Evolutionary conservation across 2,113 vertebrate species (phyloP), one percentile per base, ranked within the genome.

Genomic region (Crotalus viridis): DNA sequence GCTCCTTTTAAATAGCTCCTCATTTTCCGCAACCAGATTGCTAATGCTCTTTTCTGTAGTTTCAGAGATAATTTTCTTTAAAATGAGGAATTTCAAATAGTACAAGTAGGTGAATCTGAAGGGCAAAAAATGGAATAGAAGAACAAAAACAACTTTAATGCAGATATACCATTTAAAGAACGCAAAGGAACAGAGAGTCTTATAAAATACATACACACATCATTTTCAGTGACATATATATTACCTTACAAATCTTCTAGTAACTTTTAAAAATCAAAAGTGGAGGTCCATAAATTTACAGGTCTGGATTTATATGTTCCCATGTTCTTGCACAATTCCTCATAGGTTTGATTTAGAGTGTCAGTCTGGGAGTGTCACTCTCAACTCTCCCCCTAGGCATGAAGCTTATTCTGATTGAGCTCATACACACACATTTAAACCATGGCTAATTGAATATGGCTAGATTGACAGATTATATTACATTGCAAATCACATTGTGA

Each of bases 1-100:
- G 87, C 24, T 9, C 33, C 51, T n/a, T 89, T 95, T 59, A 74
- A 95, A 92, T 26, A 93, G 51, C 54, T 85, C 3, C 19, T 93
- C 64, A 64, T 93, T 22, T 74, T 61, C 92, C 22, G 46, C 26
- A 51, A 33, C 3, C 1, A 15, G 28, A 55, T 10, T 94, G 48
- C n/a, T 54, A 92, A 85, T 89, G 13, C 12, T 10, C 28, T 89
- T n/a, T 89, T 33, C 87, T 94, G 94, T 59, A 69, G 85, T 21
- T 39, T 51, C 26, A 86, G 48, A 91, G 46, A 87, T 48, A 26
- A 61, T 64, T 15, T 39, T 88, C 0, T 51, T 81, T 86, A 88
- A 90, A 89, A 93, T 93, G 43, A 64, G 0, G 92, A 93, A 95
- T 22, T 93, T 90, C 24, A 87, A 90, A 13, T 0, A 28, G n/a